Percentiles rank a stretch among this genome's conserved stretches.
Conservation (phyloP, 1,140 invertebrate genomes). For the Drosophila kurseongensis region DNA sequence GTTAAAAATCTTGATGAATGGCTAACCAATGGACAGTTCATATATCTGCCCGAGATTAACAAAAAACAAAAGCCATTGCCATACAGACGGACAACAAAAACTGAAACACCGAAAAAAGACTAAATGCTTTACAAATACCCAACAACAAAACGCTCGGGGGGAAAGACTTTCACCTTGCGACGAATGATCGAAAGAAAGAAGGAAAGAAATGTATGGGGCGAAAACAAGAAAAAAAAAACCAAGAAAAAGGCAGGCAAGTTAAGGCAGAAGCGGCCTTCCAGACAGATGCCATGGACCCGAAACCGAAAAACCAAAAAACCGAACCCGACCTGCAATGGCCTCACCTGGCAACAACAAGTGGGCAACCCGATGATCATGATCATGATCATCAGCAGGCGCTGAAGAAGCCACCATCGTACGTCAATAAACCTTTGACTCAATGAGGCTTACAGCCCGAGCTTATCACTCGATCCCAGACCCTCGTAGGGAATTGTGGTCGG, state of each 20-base stretch:
- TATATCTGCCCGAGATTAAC: conserved; percentile 58
- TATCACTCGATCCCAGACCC: conserved; percentile 52
- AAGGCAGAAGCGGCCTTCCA: conserved; percentile 69
- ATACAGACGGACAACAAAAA: conserved; percentile 57
- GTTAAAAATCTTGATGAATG: conserved; percentile 24
- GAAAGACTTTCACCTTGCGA: conserved; percentile 82
- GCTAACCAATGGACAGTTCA: conserved; percentile 37
- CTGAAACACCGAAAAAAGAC: conserved; percentile 67
- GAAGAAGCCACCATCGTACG: conserved; percentile 49
- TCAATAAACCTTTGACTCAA: conserved; percentile 80
- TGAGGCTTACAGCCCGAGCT: conserved; percentile 59
- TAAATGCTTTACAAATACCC: conserved; percentile 76
- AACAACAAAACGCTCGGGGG: conserved; percentile 74
- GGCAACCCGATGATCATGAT: conserved; percentile 39
- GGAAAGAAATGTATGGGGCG: conserved; percentile 28
- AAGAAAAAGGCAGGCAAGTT: conserved; percentile 26
- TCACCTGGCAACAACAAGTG: conserved; percentile 73
- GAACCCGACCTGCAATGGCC: conserved; percentile 27
- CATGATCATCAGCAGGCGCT: conserved; percentile 22
- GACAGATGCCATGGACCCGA: conserved; percentile 64
- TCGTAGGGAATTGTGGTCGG: conserved; percentile 19
- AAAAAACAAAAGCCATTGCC: conserved; percentile 55
- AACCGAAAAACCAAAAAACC: conserved; percentile 33
- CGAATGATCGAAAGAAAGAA: conserved; percentile 56
- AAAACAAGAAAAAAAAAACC: conserved; percentile 11